phyloP scores from a whole-genome alignment of 2,888 invertebrate genomes.

The Lasioglossum malachurum region DNA sequence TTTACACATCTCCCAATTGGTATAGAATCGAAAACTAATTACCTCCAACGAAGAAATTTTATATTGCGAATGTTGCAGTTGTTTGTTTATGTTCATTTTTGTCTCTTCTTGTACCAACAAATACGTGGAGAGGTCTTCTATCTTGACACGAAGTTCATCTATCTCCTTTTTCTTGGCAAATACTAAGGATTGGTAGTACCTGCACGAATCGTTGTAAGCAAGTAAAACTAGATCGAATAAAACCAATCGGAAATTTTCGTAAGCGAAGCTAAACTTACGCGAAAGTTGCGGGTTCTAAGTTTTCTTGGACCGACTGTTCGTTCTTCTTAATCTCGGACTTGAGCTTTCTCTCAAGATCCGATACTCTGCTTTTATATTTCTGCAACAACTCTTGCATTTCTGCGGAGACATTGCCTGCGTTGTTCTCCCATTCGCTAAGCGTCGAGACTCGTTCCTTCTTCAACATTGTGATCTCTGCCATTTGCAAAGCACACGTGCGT shows the following conservation, averaged over 20 bases:
- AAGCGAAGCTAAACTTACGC: slow-evolving; percentile 47
- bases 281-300: slow-evolving; percentile 29
- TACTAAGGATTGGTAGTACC: slow-evolving; percentile 76
- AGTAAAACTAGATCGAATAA: background rate
- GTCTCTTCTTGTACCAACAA: slow-evolving; percentile 73
- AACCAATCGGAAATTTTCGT: background rate
- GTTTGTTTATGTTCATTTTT: slow-evolving; percentile 62
- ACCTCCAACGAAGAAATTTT: slow-evolving; percentile 74
- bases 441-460: slow-evolving; percentile 69
- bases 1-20: too few relatives aligned
- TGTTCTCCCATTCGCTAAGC: slow-evolving; percentile 72
- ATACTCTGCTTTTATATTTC: slow-evolving; percentile 74
- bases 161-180: slow-evolving; percentile 72
- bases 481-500: slow-evolving; percentile 66
- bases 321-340: slow-evolving; percentile 67
- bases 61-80: slow-evolving; percentile 71
- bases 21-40: slow-evolving; percentile 13
- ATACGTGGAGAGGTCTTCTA: slow-evolving; percentile 75
- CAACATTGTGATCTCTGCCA: slow-evolving; percentile 72
- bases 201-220: slow-evolving; percentile 29
- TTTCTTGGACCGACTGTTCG: slow-evolving; percentile 8
- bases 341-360: slow-evolving; percentile 74
- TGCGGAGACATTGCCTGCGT: slow-evolving; percentile 64
- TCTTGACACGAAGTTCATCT: slow-evolving; percentile 71
- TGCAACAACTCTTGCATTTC: slow-evolving; percentile 71